Evolutionary conservation across 2,888 invertebrate genomes (phyloP).

Genomic region (Phyllotreta striolata): DNA sequence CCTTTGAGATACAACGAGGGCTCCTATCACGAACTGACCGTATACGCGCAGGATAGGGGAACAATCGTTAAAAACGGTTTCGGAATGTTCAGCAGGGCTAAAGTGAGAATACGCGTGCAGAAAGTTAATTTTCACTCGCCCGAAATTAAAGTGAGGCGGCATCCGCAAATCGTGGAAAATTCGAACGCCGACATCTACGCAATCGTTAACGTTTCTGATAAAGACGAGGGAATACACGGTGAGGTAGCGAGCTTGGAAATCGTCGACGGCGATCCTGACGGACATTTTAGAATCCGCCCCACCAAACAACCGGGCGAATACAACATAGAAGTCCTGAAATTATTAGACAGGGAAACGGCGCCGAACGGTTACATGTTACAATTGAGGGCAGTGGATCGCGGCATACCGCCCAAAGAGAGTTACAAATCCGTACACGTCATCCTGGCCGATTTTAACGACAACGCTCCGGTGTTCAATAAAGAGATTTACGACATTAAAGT

Average conservation of each 20-base stretch:
- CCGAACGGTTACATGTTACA: constrained; percentile 89
- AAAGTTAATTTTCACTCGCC: constrained; percentile 89
- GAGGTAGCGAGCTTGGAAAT: constrained; percentile 83
- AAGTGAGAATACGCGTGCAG: constrained; percentile 77
- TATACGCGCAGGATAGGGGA: constrained; percentile 88
- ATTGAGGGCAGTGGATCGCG: constrained; percentile 83
- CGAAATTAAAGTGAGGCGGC: constrained; percentile 79
- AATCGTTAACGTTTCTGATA: constrained; percentile 84
- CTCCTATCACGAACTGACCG: constrained; percentile 75
- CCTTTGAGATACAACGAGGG: constrained; percentile 76
- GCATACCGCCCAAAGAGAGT: constrained; percentile 78
- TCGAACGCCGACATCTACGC: constrained; percentile 88
- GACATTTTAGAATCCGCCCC: constrained; percentile 82
- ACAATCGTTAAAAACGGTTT: constrained; percentile 65
- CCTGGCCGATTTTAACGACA: constrained; percentile 83
- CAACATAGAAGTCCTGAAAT: constrained; percentile 79
- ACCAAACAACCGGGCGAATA: constrained; percentile 73
- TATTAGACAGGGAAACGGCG: constrained; percentile 79
- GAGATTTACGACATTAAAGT: constrained; percentile 88
- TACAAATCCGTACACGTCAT: constrained; percentile 84
- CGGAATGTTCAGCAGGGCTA: constrained; percentile 74
- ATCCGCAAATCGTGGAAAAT: constrained; percentile 83
- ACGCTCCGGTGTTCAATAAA: constrained; percentile 86
- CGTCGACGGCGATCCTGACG: constrained; percentile 88
- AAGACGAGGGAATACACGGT: constrained; percentile 85